Evolutionary conservation across 2,888 invertebrate species (phyloP), one percentile per base, ranked within the genome.

Genomic region (Bugula neritina): DNA sequence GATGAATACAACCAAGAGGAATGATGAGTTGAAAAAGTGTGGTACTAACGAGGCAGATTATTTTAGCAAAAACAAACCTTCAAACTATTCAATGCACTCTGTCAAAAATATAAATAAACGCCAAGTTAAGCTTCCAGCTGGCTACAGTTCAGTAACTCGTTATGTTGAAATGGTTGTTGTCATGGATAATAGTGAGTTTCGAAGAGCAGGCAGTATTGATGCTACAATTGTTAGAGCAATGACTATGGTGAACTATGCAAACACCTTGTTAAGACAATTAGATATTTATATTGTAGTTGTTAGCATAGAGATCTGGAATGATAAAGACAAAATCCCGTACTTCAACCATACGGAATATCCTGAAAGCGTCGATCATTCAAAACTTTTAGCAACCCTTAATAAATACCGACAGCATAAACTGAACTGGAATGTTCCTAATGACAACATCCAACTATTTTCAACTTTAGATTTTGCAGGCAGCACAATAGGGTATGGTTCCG

Each of bases 281-380:
- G 96, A 97, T 86, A 95, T 99, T 81, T 96, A 92, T 86, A 90
- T 99, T 81, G 94, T 94, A 0, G 86, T 99, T 77, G 94, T 97
- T 23, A 97, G 97, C 35, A 93, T 97, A 34, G 95, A 95, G 74
- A 92, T 97, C 54, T 99, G 98, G 99, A 91, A 89, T 21, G 92
- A 93, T 78, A 85, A 88, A 71, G 93, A 98, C 83, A 91, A 92
- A 84, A 93, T 97, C 76, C 86, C 87, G 31, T 88, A 98, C 74
- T 90, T 90, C 0, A 86, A 3, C 10, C 31, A 13, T 1, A 63
- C 27, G 27, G 17, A 17, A 10, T 43, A 5, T 3, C 31, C 3
- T 31, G n/a, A n/a, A n/a, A n/a, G n/a, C n/a, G n/a, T n/a, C n/a
- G n/a, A n/a, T n/a, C 31, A 89, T 73, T 90, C 95, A 80, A 88